Conservation (phyloP, 2,888 invertebrate species). For the Caenorhabditis japonica region DNA sequence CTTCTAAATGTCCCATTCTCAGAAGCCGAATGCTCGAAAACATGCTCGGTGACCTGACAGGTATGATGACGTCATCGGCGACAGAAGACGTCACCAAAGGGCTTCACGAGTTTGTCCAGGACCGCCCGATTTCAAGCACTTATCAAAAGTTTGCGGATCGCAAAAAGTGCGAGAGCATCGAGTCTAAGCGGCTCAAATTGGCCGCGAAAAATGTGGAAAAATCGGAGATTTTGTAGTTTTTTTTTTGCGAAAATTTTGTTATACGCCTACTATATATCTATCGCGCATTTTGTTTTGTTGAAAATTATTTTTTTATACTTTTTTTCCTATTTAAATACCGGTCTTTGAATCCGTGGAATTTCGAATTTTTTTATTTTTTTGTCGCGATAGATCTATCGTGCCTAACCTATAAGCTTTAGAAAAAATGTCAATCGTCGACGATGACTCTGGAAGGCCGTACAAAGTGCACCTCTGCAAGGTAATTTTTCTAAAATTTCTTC, state of each 20-base stretch:
- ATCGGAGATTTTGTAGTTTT: slow-evolving; percentile 5
- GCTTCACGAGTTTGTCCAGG: slow-evolving; percentile 68
- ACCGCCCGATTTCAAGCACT: slow-evolving; percentile 50
- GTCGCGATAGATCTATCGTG: no score
- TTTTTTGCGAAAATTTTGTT: slow-evolving; percentile 15
- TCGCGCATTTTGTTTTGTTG: slow-evolving; percentile 12
- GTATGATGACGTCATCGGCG: slow-evolving; percentile 7
- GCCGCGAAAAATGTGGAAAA: slow-evolving; percentile 38
- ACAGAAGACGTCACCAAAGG: slow-evolving; percentile 44
- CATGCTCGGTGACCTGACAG: slow-evolving; percentile 69
- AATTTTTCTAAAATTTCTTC: neutral
- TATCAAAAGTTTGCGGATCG: slow-evolving; percentile 65
- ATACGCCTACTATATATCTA: slow-evolving; percentile 11
- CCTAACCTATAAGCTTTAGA: no score
- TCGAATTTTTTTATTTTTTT: no score
- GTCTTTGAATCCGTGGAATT: no score
- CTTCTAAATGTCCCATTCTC: no score
- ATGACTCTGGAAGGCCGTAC: slow-evolving; percentile 35
- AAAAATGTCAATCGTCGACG: slow-evolving; percentile 28
- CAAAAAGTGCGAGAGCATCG: slow-evolving; percentile 66
- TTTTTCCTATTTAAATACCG: no score
- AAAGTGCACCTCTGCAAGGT: slow-evolving; percentile 50
- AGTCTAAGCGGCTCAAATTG: slow-evolving; percentile 61
- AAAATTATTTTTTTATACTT: neutral
- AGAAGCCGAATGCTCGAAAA: slow-evolving; percentile 64